Percentiles rank a stretch among this genome's conserved stretches.
phyloP scores from a whole-genome alignment of 2,113 vertebrate genomes.

The Aix galericulata region DNA sequence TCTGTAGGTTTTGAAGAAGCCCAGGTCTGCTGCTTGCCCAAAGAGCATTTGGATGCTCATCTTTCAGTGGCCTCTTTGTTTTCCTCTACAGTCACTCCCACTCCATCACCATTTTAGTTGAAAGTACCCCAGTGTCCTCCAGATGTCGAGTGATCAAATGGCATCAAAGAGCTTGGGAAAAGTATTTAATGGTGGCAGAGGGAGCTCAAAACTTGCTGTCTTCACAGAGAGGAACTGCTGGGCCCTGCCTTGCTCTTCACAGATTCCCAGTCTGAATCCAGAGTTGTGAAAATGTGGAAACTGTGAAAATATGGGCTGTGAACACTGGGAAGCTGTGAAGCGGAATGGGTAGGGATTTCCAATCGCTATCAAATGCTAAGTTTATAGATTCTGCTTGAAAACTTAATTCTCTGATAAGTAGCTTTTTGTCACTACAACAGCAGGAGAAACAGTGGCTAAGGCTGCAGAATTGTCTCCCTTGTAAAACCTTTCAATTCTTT shows the following conservation, averaged over 20 bases:
- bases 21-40: neutral
- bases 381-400: conserved; percentile 15
- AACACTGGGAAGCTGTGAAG: conserved; percentile 41
- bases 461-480: neutral
- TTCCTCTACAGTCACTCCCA: neutral
- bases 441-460: neutral
- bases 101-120: neutral
- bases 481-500: neutral
- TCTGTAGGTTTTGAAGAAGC: neutral
- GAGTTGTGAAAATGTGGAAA: conserved; percentile 44
- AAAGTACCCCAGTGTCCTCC: neutral
- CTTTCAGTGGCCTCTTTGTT: neutral
- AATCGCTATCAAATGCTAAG: neutral
- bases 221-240: neutral
- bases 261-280: conserved; percentile 55
- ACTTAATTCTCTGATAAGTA: neutral
- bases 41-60: neutral
- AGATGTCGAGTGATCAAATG: conserved; percentile 10
- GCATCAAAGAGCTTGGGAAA: neutral
- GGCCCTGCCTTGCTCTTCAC: conserved; percentile 21
- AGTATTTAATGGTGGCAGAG: neutral
- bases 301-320: conserved; percentile 57
- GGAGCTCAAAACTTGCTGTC: neutral
- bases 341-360: neutral
- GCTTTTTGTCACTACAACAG: neutral